Evolutionary conservation across 1,140 invertebrate genomes (phyloP), one percentile per base, ranked within the genome.

Genomic region (Ceratina japonica): DNA sequence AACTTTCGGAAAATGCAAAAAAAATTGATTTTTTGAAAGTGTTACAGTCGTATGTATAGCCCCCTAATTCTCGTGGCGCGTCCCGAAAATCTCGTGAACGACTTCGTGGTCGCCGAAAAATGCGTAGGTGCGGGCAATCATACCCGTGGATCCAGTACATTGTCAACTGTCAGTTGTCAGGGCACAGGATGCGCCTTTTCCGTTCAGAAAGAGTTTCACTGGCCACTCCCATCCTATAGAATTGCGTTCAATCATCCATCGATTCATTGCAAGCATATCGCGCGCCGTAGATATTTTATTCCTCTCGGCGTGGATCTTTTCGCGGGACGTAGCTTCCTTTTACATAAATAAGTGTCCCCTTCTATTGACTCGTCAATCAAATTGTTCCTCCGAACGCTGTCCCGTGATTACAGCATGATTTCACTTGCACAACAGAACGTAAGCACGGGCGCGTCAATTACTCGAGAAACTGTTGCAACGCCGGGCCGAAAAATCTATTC

Each of bases 151-250:
- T 81, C 64, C 76, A 70, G 84, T 84, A 74, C 79, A 85, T 81
- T 87, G 85, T 87, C 87, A 88, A 89, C 75, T 83, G 80, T 80
- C 71, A 80, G 77, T 85, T 89, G 86, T 89, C 88, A 87, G 81
- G 79, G 79, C 80, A 84, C 87, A 87, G 86, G 86, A 87, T 85
- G 82, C 75, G 76, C 80, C 85, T 88, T 89, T 85, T 82, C 86
- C 84, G 83, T 87, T 87, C 69, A 59, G 75, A 76, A 81, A 80
- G 72, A 84, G 79, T 81, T 85, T 59, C 58, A 79, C 79, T 64
- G 77, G 85, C 84, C 88, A 85, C 86, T 89, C 88, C 88, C 86
- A 85, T 82, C 83, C 79, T 82, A 88, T 87, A 86, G 77, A 86
- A 86, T 81, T 86, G 78, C 81, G 81, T 66, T 86, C 85, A 86